Base-by-base conservation (phyloP, 2,888 invertebrate genomes). In the Orgyia antiqua region DNA sequence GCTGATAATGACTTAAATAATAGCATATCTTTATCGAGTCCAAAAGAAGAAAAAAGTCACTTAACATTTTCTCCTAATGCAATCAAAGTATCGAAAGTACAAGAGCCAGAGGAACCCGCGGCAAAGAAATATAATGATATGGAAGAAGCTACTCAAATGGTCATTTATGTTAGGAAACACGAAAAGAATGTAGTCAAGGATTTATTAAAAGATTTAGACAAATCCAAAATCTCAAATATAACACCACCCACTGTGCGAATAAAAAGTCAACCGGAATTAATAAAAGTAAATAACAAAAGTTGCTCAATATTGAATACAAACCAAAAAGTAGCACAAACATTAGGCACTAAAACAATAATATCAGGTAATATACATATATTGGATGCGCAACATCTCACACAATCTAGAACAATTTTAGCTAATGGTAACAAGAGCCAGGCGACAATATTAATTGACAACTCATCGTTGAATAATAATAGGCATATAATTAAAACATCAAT, bases 41-140 rank as follows among this genome's bases (percentile, higher is more conserved):
- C 92, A 5, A 88, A 89, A 44, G 86, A 89, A 56, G 90, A 88
- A 58, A 91, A 91, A 56, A 92, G 92, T 53, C 92, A 92, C 61
- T 68, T 92, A 60, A 91, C 91, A 17, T 92, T 92, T 64, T 92
- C 92, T 10, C 92, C 92, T 3, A 90, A 90, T 42, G 87, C 89
- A 31, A 90, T 92, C 45, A 92, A 92, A 75, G 84, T 92, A 24
- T 72, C 89, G 12, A 88, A 89, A 51, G 76, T 88, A 10, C 65
- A 74, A 32, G 78, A 82, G 30, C 39, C 66, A 4, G 72, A 76
- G 39, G 78, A 80, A 45, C 39, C 63, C 4, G 50, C 49, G 30
- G 33, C 48, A 4, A 78, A 70, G 48, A 74, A 71, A 33, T 37
- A 11, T 15, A 10, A 24, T 32, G 53, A 65, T 3, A 40, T 74